These are phyloP conservation scores for Crossaster papposus DNA, from an alignment of 53 echinoderm and acorn worm genomes.

Conservation along the genomic window DNA sequence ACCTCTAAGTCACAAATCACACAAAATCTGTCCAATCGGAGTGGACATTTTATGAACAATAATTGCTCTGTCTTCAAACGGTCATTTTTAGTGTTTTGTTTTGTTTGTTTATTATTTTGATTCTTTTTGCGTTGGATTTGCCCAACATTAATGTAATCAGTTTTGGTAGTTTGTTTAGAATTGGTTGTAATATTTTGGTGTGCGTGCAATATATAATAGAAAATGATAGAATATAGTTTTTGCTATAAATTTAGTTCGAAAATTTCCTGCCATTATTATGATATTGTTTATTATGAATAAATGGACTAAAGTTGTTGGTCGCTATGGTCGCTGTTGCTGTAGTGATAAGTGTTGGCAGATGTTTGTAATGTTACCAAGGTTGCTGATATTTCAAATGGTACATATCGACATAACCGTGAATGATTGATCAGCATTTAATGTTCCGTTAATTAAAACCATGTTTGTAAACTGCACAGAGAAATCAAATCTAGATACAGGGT, in stretches of 20 bases:
- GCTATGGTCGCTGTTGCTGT: conserved; percentile 29
- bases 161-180: conserved; percentile 29
- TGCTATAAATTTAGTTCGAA: conserved; percentile 51
- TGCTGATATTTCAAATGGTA: conserved; percentile 8
- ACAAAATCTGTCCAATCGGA: too few species aligned
- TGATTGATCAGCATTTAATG: neutral
- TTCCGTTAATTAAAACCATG: neutral
- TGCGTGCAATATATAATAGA: conserved; percentile 67
- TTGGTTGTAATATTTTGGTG: conserved; percentile 51
- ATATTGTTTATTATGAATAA: conserved; percentile 25
- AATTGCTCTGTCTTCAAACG: too few species aligned
- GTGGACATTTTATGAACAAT: too few species aligned
- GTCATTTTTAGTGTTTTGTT: neutral
- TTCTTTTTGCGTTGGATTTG: conserved; percentile 31
- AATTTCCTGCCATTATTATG: conserved; percentile 53
- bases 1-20: too few species aligned
- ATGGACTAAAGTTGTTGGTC: conserved; percentile 12
- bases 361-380: conserved; percentile 1
- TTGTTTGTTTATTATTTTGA: neutral
- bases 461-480: neutral
- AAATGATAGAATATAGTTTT: conserved; percentile 52
- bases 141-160: conserved; percentile 27
- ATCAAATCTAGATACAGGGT: neutral
- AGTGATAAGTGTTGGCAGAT: neutral
- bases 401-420: neutral